Evolutionary conservation across 1,140 invertebrate genomes (phyloP), one percentile per base, ranked within the genome.

Genomic region (Tribolium castaneum): DNA sequence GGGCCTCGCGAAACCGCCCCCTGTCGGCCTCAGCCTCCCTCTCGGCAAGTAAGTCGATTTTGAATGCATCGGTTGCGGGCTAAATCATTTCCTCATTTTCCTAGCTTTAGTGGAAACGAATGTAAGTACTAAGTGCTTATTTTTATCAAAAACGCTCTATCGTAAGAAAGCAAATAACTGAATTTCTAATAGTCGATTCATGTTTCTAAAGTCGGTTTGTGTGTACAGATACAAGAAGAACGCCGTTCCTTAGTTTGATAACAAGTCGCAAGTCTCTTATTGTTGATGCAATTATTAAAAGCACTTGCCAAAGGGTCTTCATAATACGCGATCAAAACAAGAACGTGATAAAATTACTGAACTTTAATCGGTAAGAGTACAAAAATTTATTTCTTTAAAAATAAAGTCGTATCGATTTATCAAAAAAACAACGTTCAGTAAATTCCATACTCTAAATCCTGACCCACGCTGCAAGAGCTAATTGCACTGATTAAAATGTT

Each of bases 1-100:
- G 72, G 7, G 50, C 75, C 19, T 34, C 73, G 9, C 81, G 82
- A 35, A 80, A 79, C 35, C 78, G 79, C 2, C 80, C 81, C 52
- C 83, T 88, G 9, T 86, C 85, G 39, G 88, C 88, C 9, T 87
- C 88, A 34, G 87, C 88, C 19, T 89, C 88, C 50, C 79, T 89
- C 49, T 84, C 88, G 83, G 88, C 88, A 84, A 88, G 88, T 89
- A 87, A 88, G 88, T 82, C 6, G 9, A 66, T 30, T 74, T 59
- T 52, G 5, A 30, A 30, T 75, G 16, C 10, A 35, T 12, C 25
- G 12, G 12, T 35, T 12, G 6, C n/a, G 30, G 56, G 59, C 13
- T 66, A 59, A 59, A 14, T 66, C 59, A 66, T 66, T 66, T 66
- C 30, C 19, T 56, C 52, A 39, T 22, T 34, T 75, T 62, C 30